Evolutionary conservation across 1,140 invertebrate genomes (phyloP), one percentile per base, ranked within the genome.

Genomic region (Drosophila lacteicornis): DNA sequence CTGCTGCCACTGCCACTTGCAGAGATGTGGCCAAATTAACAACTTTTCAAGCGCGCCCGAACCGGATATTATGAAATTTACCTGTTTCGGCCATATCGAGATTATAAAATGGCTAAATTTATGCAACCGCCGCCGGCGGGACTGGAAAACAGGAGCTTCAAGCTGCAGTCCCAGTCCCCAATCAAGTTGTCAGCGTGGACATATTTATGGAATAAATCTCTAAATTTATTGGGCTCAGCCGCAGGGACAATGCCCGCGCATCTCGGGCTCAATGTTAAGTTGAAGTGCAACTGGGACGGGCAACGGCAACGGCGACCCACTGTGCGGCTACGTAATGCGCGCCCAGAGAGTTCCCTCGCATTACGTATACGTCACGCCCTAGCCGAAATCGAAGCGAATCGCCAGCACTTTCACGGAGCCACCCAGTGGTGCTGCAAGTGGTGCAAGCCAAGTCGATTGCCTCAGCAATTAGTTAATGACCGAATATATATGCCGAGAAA

Each of bases 391-490:
- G 46, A 40, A 50, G 53, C 46, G 56, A 59, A 50, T 70, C 38
- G 66, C 22, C 67, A 68, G 69, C 43, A 81, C 82, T 87, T 82
- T 82, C 76, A 80, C 76, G 75, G 58, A 51, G 67, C 78, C 46
- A 45, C 61, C 51, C 38, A 42, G 22, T 45, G 50, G 27, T 22
- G 43, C 53, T 40, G 19, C 53, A n/a, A 56, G 51, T 78, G 74
- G 56, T 59, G 75, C 75, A 78, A 78, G 38, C 36, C 66, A 78
- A 78, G 38, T 22, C 40, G 73, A 84, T 88, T 88, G 87, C 80
- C 84, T 88, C 85, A 88, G 77, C 80, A 87, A 87, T 87, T 88
- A 87, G 85, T 88, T 90, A 90, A 90, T 88, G 85, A 84, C 84
- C 84, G 87, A 90, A 90, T 88, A 88, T 90, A 74, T 88, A 88